Evolutionary conservation across 1,140 invertebrate genomes (phyloP).

Genomic region (Scaptodrosophila lebanonensis): DNA sequence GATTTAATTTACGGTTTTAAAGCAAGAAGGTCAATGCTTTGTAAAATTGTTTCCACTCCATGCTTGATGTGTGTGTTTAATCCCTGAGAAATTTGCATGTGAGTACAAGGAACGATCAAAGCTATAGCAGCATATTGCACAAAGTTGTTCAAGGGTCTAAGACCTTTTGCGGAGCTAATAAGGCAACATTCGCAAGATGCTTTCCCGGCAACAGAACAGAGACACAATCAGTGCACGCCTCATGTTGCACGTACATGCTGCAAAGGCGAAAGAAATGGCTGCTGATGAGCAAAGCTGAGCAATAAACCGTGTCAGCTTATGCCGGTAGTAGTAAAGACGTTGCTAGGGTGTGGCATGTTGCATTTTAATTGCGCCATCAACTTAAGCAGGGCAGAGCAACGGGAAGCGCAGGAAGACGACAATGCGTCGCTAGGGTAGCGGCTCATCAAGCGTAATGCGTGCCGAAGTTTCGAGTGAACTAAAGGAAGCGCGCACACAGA

Average conservation of each 20-base stretch:
- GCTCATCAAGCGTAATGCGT: slow-evolving; percentile 37
- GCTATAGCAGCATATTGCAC: slow-evolving; percentile 11
- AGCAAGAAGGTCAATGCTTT: no score
- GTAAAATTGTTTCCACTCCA: no score
- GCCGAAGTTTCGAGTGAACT: slow-evolving; percentile 33
- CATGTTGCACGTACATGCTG: no score
- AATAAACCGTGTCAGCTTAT: slow-evolving; percentile 7
- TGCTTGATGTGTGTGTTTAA: no score
- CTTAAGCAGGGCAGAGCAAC: no score
- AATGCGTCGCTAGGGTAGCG: slow-evolving; percentile 12
- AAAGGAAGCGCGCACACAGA: slow-evolving; percentile 18
- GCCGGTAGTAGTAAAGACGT: slow-evolving; percentile 40
- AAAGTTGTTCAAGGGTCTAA: slow-evolving; percentile 23
- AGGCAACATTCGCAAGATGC: slow-evolving; percentile 46
- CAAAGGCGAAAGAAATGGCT: no score
- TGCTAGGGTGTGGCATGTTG: no score
- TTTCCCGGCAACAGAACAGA: no score
- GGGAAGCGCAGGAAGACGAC: slow-evolving; percentile 14
- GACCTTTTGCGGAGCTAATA: slow-evolving; percentile 64
- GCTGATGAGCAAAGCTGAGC: slow-evolving; percentile 30
- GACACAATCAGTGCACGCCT: no score
- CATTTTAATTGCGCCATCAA: slow-evolving; percentile 59
- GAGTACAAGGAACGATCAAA: slow-evolving; percentile 17
- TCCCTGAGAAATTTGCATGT: slow-evolving; percentile 41
- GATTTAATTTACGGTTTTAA: no score